phyloP scores from a whole-genome alignment of 2,888 invertebrate genomes.

The Limnephilus lunatus region DNA sequence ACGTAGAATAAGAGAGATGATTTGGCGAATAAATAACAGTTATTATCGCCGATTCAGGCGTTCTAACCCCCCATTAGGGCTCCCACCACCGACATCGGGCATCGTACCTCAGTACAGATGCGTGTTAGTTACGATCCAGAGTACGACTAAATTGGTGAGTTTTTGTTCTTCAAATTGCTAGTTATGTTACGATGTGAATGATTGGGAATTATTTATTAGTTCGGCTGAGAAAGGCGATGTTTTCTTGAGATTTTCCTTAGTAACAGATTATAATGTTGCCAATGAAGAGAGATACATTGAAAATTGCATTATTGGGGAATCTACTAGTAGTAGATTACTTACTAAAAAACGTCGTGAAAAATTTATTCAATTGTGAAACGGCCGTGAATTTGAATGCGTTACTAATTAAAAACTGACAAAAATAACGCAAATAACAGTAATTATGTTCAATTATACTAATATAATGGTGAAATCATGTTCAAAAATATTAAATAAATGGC shows the following conservation, averaged over 20 bases:
- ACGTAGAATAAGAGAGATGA: slow-evolving; percentile 45
- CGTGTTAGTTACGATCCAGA: slow-evolving; percentile 6
- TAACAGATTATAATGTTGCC: not conserved
- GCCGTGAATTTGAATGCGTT: too few species aligned
- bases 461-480: too few species aligned
- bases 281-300: not conserved
- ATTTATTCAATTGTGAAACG: too few species aligned
- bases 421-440: too few species aligned
- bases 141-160: not conserved
- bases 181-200: slow-evolving; percentile 2
- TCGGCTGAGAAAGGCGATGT: not conserved
- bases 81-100: not conserved
- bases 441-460: too few species aligned
- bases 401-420: too few species aligned
- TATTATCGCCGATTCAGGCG: slow-evolving; percentile 67
- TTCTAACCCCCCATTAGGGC: slow-evolving; percentile 44
- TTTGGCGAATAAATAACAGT: slow-evolving; percentile 65
- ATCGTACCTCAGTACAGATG: not conserved
- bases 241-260: not conserved
- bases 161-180: not conserved
- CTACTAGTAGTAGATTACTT: too few species aligned
- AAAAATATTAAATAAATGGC: too few species aligned
- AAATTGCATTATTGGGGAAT: not conserved
- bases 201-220: not conserved
- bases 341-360: too few species aligned